phyloP scores from a whole-genome alignment of 2,888 invertebrate genomes.

The Ophioninae sp. region DNA sequence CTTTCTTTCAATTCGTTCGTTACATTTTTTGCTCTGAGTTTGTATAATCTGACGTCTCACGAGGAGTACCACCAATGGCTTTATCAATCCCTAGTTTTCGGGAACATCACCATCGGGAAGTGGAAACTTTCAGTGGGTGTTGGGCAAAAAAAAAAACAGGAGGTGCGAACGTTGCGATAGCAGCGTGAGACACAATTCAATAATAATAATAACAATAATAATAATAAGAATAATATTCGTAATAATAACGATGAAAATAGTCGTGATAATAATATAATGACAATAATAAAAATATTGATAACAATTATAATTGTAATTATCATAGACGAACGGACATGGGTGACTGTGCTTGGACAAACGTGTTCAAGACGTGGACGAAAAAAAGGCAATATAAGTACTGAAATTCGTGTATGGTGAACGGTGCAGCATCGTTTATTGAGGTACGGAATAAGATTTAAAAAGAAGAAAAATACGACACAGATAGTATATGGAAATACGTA shows the following conservation, averaged over 20 bases:
- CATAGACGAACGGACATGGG: constrained; percentile 57
- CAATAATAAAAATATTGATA: constrained; percentile 39
- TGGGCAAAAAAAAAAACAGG: neutral
- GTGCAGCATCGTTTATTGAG: constrained; percentile 48
- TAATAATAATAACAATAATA: constrained; percentile 47
- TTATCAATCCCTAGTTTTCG: neutral
- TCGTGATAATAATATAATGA: constrained; percentile 44
- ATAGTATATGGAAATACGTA: constrained; percentile 39
- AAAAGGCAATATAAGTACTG: constrained; percentile 12
- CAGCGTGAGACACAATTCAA: constrained; percentile 58
- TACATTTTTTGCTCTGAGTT: constrained; percentile 31
- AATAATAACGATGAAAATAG: constrained; percentile 44
- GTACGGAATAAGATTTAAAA: neutral
- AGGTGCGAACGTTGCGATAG: constrained; percentile 61
- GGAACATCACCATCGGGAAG: constrained; percentile 17
- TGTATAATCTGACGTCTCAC: neutral
- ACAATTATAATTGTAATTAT: constrained; percentile 44
- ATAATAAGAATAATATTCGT: constrained; percentile 46
- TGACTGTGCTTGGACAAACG: constrained; percentile 60
- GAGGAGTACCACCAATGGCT: constrained; percentile 8
- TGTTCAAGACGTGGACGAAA: constrained; percentile 48
- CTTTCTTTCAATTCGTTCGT: constrained; percentile 30
- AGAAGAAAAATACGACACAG: constrained; percentile 26
- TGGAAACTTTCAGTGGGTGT: constrained; percentile 12
- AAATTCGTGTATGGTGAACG: constrained; percentile 43